phyloP scores from a whole-genome alignment of 92 coral and sea anemone genomes.

The Zoanthus solanderi region DNA sequence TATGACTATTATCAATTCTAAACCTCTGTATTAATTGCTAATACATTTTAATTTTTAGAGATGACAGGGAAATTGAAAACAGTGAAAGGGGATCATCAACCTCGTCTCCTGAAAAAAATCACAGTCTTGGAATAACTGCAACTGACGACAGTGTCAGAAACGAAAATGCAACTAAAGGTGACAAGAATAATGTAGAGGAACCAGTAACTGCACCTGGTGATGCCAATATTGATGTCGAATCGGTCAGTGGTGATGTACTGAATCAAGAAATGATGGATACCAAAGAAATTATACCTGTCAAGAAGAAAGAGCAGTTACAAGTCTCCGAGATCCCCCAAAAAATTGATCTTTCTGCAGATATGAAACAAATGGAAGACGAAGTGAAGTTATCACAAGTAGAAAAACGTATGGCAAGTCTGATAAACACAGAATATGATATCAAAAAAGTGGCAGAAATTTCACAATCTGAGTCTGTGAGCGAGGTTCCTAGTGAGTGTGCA shows the following conservation, averaged over 20 bases:
- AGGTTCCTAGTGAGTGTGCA: not conserved
- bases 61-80: not conserved
- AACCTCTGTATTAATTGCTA: not conserved
- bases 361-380: not conserved
- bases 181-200: slow-evolving; percentile 6
- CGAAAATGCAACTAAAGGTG: slow-evolving; percentile 1
- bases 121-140: not conserved
- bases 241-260: not conserved
- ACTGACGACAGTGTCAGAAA: not conserved
- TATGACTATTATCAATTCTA: not conserved
- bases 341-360: not conserved
- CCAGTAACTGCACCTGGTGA: slow-evolving; percentile 16
- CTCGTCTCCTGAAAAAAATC: slow-evolving; percentile 25
- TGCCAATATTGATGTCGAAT: not conserved
- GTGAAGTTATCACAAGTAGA: not conserved
- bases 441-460: not conserved
- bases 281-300: not conserved
- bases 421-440: not conserved
- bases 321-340: not conserved
- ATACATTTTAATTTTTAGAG: slow-evolving; percentile 1
- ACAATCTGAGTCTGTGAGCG: not conserved
- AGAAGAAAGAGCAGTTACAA: not conserved
- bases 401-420: not conserved
- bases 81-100: not conserved
- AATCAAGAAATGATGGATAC: not conserved